These are phyloP conservation scores for Aporrectodea caliginosa DNA, from an alignment of 1,140 invertebrate species.

Conservation along the genomic window DNA sequence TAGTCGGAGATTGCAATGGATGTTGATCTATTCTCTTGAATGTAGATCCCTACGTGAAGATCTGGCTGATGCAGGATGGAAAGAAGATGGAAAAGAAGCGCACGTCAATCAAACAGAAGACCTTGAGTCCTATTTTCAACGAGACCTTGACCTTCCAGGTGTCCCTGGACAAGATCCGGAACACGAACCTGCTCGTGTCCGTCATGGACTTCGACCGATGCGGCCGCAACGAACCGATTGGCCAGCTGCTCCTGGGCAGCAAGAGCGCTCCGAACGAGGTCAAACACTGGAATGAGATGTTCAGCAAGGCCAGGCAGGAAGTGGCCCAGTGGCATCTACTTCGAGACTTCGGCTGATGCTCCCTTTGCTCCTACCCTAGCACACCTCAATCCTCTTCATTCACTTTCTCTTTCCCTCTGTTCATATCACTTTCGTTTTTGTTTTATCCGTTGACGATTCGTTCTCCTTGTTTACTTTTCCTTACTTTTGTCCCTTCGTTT, in stretches of 20 bases:
- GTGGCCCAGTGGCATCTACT: conserved; percentile 4
- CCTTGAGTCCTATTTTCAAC: conserved; percentile 62
- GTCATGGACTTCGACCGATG: conserved; percentile 20
- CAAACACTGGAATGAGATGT: conserved; percentile 21
- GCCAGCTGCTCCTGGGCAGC: conserved; percentile 4
- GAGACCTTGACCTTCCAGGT: conserved; percentile 63
- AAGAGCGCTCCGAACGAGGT: conserved; percentile 9
- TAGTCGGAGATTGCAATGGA: too few relatives aligned
- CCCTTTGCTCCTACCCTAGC: too few relatives aligned
- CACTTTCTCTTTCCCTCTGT: too few relatives aligned
- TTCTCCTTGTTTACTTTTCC: too few relatives aligned
- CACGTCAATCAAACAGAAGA: conserved; percentile 60
- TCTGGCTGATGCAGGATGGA: conserved; percentile 59
- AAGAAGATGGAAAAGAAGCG: conserved; percentile 62
- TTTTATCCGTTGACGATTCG: too few relatives aligned
- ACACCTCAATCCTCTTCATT: too few relatives aligned
- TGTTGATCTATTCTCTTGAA: conserved; percentile 30
- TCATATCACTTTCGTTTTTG: too few relatives aligned
- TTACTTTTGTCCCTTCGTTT: too few relatives aligned
- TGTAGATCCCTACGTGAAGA: conserved; percentile 64
- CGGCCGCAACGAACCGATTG: conserved; percentile 9
- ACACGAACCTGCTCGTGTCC: neutral
- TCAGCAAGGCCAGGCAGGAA: neutral
- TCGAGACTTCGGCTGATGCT: neutral
- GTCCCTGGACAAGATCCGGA: conserved; percentile 61